phyloP scores from a whole-genome alignment of 2,888 invertebrate genomes.

The Eristalinus sepulchralis region DNA sequence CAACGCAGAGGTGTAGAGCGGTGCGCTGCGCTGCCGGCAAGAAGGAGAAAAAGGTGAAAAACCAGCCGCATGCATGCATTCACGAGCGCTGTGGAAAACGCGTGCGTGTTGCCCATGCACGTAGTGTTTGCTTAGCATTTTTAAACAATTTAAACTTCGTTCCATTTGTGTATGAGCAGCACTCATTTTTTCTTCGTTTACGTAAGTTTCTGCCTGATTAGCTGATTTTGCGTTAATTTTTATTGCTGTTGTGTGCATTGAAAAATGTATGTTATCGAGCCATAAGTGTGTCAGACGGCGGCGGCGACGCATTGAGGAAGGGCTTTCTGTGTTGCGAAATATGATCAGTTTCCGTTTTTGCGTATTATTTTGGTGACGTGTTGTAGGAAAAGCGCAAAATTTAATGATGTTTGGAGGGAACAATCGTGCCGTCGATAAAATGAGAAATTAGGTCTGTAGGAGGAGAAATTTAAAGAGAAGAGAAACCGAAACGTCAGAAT shows the following conservation, averaged over 20 bases:
- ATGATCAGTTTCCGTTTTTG: background rate
- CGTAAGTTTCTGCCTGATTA: background rate
- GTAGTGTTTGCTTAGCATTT: conserved; percentile 36
- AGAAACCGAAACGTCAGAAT: too few species aligned
- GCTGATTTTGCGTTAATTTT: conserved; percentile 8
- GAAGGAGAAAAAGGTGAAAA: background rate
- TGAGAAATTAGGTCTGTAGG: too few species aligned
- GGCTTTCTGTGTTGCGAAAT: background rate
- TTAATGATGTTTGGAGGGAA: too few species aligned
- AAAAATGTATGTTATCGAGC: background rate
- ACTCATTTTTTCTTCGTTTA: background rate
- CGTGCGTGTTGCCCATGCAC: conserved; percentile 30
- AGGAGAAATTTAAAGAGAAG: too few species aligned
- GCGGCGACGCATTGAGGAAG: background rate
- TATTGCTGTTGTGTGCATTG: conserved; percentile 4
- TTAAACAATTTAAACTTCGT: conserved; percentile 5
- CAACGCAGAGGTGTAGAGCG: conserved; percentile 4
- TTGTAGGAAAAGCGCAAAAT: background rate
- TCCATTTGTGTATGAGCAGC: background rate
- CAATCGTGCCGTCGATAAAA: too few species aligned
- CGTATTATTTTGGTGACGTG: background rate
- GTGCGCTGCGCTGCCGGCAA: background rate
- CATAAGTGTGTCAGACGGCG: background rate
- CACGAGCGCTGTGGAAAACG: conserved; percentile 19
- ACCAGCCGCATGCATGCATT: conserved; percentile 21